These are phyloP conservation scores for Alcis repandata DNA, from an alignment of 2,888 invertebrate species.

Conservation along the genomic window DNA sequence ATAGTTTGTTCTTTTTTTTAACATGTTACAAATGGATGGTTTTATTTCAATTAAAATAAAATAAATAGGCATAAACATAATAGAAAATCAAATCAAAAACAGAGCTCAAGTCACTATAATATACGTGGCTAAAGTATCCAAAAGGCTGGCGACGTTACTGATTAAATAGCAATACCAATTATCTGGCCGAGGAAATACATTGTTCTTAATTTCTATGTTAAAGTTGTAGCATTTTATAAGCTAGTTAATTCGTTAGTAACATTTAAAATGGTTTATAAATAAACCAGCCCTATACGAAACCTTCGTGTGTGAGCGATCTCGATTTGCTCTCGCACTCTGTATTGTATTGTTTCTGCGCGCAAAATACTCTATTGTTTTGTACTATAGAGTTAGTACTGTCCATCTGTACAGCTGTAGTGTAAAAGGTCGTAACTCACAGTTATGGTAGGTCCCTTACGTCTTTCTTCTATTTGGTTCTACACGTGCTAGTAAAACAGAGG, in stretches of 20 bases:
- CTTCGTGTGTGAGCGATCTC: slow-evolving; percentile 13
- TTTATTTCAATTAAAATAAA: too few relatives aligned
- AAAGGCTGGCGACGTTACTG: too few relatives aligned
- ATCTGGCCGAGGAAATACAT: too few relatives aligned
- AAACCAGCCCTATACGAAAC: not conserved
- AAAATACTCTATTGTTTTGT: slow-evolving; percentile 20
- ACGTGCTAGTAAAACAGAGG: slow-evolving; percentile 14
- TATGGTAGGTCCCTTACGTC: not conserved
- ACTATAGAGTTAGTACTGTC: not conserved
- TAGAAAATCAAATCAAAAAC: too few relatives aligned
- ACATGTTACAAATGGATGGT: too few relatives aligned
- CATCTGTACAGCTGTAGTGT: not conserved
- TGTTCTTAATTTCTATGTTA: not conserved
- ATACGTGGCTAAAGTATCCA: too few relatives aligned
- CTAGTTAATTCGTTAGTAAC: not conserved
- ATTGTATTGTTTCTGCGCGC: slow-evolving; percentile 21
- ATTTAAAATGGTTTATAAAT: not conserved
- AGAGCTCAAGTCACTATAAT: too few relatives aligned
- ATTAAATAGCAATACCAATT: too few relatives aligned
- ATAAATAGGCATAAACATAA: too few relatives aligned
- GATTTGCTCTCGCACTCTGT: slow-evolving; percentile 11
- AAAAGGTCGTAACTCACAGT: not conserved
- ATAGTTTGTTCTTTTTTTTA: too few relatives aligned
- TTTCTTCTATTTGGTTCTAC: not conserved
- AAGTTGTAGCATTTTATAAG: not conserved